Evolutionary conservation across 2,113 vertebrate species (phyloP).

Genomic region (Nothobranchius kuhntae): DNA sequence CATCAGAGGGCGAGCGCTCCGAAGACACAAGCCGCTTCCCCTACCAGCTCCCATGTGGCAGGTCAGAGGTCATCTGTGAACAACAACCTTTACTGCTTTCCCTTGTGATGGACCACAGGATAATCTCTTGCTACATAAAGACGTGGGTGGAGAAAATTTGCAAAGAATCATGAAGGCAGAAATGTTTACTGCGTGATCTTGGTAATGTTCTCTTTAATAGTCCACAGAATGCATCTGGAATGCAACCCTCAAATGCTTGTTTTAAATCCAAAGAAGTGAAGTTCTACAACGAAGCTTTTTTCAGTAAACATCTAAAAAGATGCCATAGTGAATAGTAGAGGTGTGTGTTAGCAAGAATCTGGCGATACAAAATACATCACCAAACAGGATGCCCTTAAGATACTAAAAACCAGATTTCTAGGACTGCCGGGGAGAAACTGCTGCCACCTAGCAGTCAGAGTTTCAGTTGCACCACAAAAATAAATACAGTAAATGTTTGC

Average conservation of each 20-base stretch:
- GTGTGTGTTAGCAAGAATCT: too few species aligned
- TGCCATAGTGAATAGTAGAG: background rate
- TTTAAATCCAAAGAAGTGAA: background rate
- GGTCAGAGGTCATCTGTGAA: constrained; percentile 74
- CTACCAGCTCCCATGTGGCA: constrained; percentile 63
- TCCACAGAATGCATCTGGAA: constrained; percentile 15
- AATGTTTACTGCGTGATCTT: constrained; percentile 68
- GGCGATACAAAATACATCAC: too few species aligned
- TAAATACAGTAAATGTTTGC: too few species aligned
- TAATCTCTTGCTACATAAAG: constrained; percentile 62
- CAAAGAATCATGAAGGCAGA: constrained; percentile 67
- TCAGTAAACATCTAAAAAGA: background rate
- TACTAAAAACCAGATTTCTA: too few species aligned
- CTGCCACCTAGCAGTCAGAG: too few species aligned
- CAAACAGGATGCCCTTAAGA: too few species aligned
- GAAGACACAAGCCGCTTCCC: constrained; percentile 55
- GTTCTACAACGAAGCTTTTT: background rate
- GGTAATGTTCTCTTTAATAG: constrained; percentile 53
- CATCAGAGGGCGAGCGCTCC: constrained; percentile 76
- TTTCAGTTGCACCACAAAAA: too few species aligned
- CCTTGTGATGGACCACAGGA: constrained; percentile 68
- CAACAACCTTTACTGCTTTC: constrained; percentile 65
- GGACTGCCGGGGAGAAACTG: too few species aligned
- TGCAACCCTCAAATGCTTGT: constrained; percentile 27
- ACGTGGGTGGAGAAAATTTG: constrained; percentile 73